Evolutionary conservation across 2,888 invertebrate species (phyloP), one percentile per base, ranked within the genome.

Genomic region (Pogonocherus hispidulus): DNA sequence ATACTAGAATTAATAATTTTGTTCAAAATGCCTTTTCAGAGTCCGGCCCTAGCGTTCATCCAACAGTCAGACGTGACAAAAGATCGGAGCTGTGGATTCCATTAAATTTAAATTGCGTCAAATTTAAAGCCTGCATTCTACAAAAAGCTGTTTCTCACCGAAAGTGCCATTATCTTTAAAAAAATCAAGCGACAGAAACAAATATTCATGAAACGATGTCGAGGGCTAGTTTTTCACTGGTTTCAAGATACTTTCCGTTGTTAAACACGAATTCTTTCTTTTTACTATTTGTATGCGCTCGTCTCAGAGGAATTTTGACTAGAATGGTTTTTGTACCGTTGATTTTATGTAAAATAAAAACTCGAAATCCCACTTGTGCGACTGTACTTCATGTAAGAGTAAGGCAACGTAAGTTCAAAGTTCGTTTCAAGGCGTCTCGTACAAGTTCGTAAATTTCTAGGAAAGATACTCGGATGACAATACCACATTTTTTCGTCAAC

Each of bases 81-180:
- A 71, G 73, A 71, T 64, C 52, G 68, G 63, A 72, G 35, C 68
- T 65, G 72, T 72, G 77, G 71, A 76, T 76, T 79, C 73, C 76
- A 76, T 80, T 77, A 78, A 79, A 79, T 80, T 79, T 81, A 78
- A 79, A 80, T 77, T 71, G 80, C 79, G 80, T 80, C 77, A 79
- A 79, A 80, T 76, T 78, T 80, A 77, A 77, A 76, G 72, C 78
- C 77, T 73, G 47, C 67, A 55, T 73, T 73, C 72, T 74, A 77
- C 75, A 75, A 78, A 77, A 78, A 78, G 67, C 64, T 70, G 76
- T 70, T 76, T 75, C 74, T 69, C 72, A 73, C 77, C 75, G 72
- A 75, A 74, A 73, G 73, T 74, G 72, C 62, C 70, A 63, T 69
- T 73, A 77, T 77, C 76, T 69, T 64, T 64, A 54, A 65, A 71